A percentile compares a stretch with the other conserved stretches of the same genome.
Evolutionary conservation across 2,888 invertebrate species (phyloP).

Genomic region (Salticus scenicus): DNA sequence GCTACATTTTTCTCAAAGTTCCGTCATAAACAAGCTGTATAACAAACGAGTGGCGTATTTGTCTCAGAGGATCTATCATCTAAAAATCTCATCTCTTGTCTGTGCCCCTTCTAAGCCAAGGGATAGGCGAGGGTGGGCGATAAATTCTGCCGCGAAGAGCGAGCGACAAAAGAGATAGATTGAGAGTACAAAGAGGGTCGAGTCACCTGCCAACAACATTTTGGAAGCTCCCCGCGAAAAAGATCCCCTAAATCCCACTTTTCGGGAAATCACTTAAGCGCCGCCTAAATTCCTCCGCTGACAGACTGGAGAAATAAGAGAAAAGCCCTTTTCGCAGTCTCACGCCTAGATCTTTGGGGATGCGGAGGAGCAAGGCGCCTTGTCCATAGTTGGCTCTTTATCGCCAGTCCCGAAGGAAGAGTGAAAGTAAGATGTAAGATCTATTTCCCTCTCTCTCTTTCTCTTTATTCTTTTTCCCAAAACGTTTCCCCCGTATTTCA

Average conservation of each 20-base stretch:
- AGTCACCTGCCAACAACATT: constrained; percentile 66
- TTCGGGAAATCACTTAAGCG: constrained; percentile 69
- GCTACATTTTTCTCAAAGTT: neutral
- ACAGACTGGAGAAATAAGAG: constrained; percentile 70
- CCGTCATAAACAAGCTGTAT: constrained; percentile 19
- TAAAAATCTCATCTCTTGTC: neutral
- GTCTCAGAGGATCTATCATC: constrained; percentile 20
- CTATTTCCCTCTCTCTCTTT: too few relatives aligned
- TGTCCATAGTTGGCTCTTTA: constrained; percentile 2
- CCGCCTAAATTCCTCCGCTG: constrained; percentile 67
- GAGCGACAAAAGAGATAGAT: constrained; percentile 51
- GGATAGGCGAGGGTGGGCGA: constrained; percentile 15
- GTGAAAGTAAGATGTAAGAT: too few relatives aligned
- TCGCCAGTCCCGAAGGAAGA: constrained; percentile 1
- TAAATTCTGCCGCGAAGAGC: constrained; percentile 44
- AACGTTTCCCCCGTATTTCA: too few relatives aligned
- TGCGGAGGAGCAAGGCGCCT: neutral
- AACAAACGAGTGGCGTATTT: constrained; percentile 17
- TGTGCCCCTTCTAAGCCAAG: constrained; percentile 7
- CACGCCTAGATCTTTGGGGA: constrained; percentile 5
- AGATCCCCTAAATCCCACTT: constrained; percentile 67
- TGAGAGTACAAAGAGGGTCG: constrained; percentile 57
- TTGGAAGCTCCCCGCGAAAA: constrained; percentile 42
- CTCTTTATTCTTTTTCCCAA: too few relatives aligned
- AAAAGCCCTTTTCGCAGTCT: constrained; percentile 32